Percentiles rank a stretch among this genome's conserved stretches.
Evolutionary conservation across 2,888 invertebrate species (phyloP).

Genomic region (Volucella inanis): DNA sequence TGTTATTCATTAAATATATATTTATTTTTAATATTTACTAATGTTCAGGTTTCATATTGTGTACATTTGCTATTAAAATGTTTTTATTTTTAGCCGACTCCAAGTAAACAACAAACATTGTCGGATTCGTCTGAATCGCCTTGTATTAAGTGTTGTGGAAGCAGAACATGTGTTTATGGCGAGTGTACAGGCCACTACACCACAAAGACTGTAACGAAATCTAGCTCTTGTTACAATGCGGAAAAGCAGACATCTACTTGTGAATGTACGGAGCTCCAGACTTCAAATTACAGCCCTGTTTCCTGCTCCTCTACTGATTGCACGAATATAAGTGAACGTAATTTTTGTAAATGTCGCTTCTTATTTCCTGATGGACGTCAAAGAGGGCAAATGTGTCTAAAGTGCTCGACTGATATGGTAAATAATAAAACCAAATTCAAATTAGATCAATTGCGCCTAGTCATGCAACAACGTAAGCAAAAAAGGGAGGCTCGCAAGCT

Average conservation of each 20-base stretch:
- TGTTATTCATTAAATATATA: neutral
- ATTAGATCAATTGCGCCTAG: constrained; percentile 92
- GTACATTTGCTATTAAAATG: neutral
- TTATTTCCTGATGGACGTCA: constrained; percentile 76
- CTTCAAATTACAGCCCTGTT: constrained; percentile 66
- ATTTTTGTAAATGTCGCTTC: constrained; percentile 79
- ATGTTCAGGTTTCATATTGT: neutral
- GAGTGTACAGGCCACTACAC: constrained; percentile 82
- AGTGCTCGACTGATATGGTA: constrained; percentile 86
- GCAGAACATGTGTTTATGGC: constrained; percentile 82
- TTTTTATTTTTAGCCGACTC: constrained; percentile 75
- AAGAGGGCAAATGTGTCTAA: constrained; percentile 81
- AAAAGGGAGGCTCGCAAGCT: constrained; percentile 90
- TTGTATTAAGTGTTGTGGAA: constrained; percentile 63
- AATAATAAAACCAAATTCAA: constrained; percentile 93
- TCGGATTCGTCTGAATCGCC: constrained; percentile 72
- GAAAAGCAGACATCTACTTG: constrained; percentile 73
- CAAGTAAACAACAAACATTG: constrained; percentile 74
- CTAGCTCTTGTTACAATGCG: constrained; percentile 73
- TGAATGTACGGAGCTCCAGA: constrained; percentile 79
- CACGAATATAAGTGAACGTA: constrained; percentile 74
- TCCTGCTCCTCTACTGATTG: constrained; percentile 57
- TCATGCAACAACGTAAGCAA: constrained; percentile 95
- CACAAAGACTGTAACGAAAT: constrained; percentile 47
- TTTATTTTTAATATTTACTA: neutral